These are phyloP conservation scores for Drosophila sturtevanti DNA, from an alignment of 1,140 invertebrate species.

Conservation along the genomic window DNA sequence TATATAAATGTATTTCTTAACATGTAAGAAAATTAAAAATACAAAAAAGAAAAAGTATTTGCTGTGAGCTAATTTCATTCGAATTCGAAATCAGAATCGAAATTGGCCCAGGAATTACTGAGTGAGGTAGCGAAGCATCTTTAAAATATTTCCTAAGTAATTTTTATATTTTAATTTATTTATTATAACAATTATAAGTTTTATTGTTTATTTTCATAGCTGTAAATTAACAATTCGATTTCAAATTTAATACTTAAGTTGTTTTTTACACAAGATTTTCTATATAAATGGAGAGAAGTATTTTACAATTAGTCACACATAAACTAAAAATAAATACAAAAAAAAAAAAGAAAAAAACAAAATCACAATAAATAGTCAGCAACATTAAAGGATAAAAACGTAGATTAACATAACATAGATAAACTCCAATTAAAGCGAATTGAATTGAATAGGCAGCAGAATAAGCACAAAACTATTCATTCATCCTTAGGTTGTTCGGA, in stretches of 20 bases:
- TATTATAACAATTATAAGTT: not conserved
- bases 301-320: slow-evolving; percentile 5
- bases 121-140: slow-evolving; percentile 2
- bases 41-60: not conserved
- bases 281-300: slow-evolving; percentile 1
- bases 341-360: not conserved
- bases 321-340: not conserved
- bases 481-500: not conserved
- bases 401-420: slow-evolving; percentile 1
- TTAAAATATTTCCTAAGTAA: slow-evolving; percentile 5
- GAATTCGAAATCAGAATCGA: slow-evolving; percentile 7
- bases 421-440: not conserved
- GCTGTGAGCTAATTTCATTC: slow-evolving; percentile 8
- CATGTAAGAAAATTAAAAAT: slow-evolving; percentile 18
- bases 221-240: slow-evolving; percentile 3
- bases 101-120: not conserved
- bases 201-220: not conserved
- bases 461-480: not conserved
- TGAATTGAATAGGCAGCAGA: not conserved
- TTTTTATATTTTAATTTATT: slow-evolving; percentile 7
- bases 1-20: slow-evolving; percentile 49
- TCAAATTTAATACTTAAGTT: not conserved
- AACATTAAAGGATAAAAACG: not conserved
- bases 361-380: slow-evolving; percentile 6
- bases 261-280: not conserved